phyloP scores from a whole-genome alignment of 2,797 vertebrate genomes.

The Gambusia yucatana region DNA sequence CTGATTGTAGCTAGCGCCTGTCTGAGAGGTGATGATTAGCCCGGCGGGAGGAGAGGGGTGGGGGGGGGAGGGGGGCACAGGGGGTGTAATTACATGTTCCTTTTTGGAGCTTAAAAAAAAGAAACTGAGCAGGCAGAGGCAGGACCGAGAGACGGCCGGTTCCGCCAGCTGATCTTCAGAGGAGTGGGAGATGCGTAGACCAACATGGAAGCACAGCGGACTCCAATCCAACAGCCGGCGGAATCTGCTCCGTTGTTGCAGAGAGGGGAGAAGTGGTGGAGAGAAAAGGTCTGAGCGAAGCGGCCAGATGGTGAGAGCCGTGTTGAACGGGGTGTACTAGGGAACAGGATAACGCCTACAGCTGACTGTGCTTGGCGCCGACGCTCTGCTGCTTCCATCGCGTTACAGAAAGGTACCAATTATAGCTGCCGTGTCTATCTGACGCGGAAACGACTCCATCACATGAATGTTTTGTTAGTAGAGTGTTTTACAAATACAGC shows the following conservation, averaged over 20 bases:
- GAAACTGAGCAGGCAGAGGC: slow-evolving; percentile 11
- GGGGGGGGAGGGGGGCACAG: background rate
- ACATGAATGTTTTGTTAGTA: background rate
- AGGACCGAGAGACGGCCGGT: background rate
- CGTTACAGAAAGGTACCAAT: background rate
- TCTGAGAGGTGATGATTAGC: slow-evolving; percentile 53
- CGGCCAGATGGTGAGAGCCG: slow-evolving; percentile 55
- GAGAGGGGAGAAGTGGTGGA: slow-evolving; percentile 12
- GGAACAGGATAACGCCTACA: slow-evolving; percentile 47
- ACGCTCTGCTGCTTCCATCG: slow-evolving; percentile 16
- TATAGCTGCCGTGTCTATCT: background rate
- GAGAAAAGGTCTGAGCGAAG: slow-evolving; percentile 14
- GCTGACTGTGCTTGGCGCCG: slow-evolving; percentile 48
- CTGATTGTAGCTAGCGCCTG: slow-evolving; percentile 41
- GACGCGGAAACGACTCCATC: background rate
- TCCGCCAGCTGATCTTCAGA: background rate
- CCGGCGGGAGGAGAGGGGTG: background rate
- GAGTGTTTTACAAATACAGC: background rate
- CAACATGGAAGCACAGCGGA: background rate
- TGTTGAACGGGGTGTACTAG: slow-evolving; percentile 50
- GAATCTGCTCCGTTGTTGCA: slow-evolving; percentile 13
- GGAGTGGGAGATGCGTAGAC: background rate
- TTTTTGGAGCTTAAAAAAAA: slow-evolving; percentile 36
- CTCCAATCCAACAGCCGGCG: background rate
- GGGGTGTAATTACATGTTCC: slow-evolving; percentile 50